Evolutionary conservation across 2,888 invertebrate species (phyloP).

Genomic region (Troides aeacus): DNA sequence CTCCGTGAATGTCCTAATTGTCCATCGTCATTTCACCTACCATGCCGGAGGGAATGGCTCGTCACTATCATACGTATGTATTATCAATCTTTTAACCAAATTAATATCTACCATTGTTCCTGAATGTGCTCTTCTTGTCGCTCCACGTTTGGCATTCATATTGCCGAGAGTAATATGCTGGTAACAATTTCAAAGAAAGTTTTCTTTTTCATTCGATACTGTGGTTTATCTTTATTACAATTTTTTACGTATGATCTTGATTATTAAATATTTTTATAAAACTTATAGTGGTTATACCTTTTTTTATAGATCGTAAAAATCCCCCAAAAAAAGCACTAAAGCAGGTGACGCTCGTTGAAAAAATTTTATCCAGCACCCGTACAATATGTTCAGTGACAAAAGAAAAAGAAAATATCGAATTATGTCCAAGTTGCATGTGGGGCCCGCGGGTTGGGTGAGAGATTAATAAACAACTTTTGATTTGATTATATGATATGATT

Average conservation of each 20-base stretch:
- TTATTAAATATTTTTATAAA: no score
- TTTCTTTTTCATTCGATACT: no score
- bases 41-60: constrained; percentile 64
- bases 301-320: constrained; percentile 60
- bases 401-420: constrained; percentile 50
- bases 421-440: constrained; percentile 74
- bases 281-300: background rate
- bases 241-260: no score
- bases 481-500: no score
- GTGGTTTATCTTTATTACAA: no score
- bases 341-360: constrained; percentile 51
- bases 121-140: no score
- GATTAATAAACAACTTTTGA: background rate
- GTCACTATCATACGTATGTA: constrained; percentile 61
- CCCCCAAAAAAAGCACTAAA: constrained; percentile 52
- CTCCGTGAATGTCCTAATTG: constrained; percentile 58
- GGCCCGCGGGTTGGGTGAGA: constrained; percentile 66
- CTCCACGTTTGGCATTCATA: no score
- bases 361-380: constrained; percentile 68
- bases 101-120: no score
- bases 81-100: background rate
- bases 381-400: constrained; percentile 49
- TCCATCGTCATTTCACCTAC: constrained; percentile 60
- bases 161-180: no score
- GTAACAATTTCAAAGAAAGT: no score